Evolutionary conservation across 2,113 vertebrate species (phyloP).

Genomic region (Vulpes vulpes): DNA sequence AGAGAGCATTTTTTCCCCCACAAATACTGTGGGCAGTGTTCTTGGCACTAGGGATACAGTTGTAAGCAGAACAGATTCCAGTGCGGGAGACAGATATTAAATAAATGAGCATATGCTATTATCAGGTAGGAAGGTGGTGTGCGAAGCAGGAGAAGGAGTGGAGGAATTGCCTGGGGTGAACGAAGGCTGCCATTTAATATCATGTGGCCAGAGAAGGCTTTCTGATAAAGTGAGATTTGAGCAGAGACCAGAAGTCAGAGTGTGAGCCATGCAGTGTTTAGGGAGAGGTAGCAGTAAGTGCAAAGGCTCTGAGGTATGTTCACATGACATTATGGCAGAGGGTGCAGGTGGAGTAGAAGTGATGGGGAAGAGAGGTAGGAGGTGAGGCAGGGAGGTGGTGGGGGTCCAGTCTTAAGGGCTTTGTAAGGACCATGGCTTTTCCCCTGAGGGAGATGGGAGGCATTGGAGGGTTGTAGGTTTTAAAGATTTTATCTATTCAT

Average conservation of each 20-base stretch:
- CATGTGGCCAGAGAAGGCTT: background rate
- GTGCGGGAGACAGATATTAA: background rate
- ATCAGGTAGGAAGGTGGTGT: background rate
- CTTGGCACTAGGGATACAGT: background rate
- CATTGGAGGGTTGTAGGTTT: background rate
- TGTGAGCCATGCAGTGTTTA: background rate
- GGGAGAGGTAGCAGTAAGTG: background rate
- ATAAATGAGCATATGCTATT: accelerated
- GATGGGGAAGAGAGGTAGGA: background rate
- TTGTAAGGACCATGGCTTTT: background rate
- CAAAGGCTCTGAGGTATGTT: background rate
- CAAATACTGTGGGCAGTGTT: background rate
- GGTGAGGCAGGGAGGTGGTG: background rate
- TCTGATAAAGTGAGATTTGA: background rate
- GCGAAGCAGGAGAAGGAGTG: background rate
- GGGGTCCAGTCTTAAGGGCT: background rate
- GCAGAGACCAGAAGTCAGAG: background rate
- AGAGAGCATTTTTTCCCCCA: background rate
- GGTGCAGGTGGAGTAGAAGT: background rate
- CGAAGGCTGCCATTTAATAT: too few species aligned
- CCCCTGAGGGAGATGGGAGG: background rate
- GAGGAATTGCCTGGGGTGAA: accelerated
- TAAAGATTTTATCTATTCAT: background rate
- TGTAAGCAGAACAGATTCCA: background rate
- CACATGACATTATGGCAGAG: accelerated